Evolutionary conservation across 2,113 vertebrate genomes (phyloP), one percentile per base, ranked within the genome.

Genomic region (Muscicapa adusta): DNA sequence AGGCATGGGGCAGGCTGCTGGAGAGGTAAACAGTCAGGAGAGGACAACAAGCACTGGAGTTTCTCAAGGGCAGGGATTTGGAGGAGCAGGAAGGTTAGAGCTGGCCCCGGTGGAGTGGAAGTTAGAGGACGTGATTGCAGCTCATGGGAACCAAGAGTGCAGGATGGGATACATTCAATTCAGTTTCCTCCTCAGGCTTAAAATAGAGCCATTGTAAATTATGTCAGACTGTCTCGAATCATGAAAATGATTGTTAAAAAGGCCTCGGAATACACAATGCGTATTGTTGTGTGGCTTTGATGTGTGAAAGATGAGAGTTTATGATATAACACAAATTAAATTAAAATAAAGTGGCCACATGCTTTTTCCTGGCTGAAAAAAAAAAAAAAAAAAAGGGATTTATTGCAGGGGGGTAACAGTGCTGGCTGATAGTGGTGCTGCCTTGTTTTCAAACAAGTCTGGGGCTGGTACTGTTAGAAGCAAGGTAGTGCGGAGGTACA

Each of bases 101-200:
- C 63, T 36, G 54, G 97, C 91, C 66, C 93, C 91, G 96, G 98
- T 96, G 98, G 97, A 98, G 98, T 98, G 98, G 98, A 98, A 99
- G 98, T 96, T 85, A 96, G 98, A 98, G 98, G 99, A 99, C 98
- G 98, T 99, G 99, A 98, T 99, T 98, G 97, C 97, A 98, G 98
- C 98, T 99, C 99, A 99, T 99, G 99, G 99, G 99, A 99, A 99
- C 99, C 97, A 97, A 98, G 98, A 98, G 97, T 99, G 98, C 99
- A 99, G 99, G 99, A 99, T 99, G 99, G 98, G 98, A 99, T 99
- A 99, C 99, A 99, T 99, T 99, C 99, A 99, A 99, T 98, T 99
- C 97, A 96, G 98, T 98, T 99, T 99, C 99, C 99, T 99, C 98
- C 98, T 97, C 98, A 89, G 97, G 98, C 99, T 98, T 98, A 99